Evolutionary conservation across 2,797 vertebrate species (phyloP), one percentile per base, ranked within the genome.

Genomic region (Pachyuromys duprasi): DNA sequence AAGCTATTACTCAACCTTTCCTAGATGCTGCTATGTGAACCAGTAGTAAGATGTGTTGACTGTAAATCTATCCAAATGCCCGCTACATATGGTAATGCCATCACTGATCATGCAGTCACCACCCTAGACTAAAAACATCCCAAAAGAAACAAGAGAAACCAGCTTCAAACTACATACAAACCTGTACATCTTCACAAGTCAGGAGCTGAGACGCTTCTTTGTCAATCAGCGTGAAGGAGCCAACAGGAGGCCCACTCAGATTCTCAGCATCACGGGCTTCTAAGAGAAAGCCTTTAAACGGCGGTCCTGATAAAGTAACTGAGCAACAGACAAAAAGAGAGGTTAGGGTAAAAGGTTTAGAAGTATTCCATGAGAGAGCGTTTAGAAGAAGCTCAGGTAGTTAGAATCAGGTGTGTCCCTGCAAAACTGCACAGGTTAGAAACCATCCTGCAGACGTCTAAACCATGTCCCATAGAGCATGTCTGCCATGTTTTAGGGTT

Each of bases 241-340:
- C 99, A 78, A 99, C 31, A 3, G 98, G 97, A 74, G 97, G 90
- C 5, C 96, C 95, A 5, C 89, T 94, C 83, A 98, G 80, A 65
- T 98, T 90, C 0, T 96, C 97, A 57, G 98, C 98, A 94, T 99
- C 93, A 26, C 99, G 98, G 22, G 99, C 99, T 98, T 99, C 98
- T 15, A 99, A 87, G 49, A 99, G 98, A 94, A 99, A 99, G 15
- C 99, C 99, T 97, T 95, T 97, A 97, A 99, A 99, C 24, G 97
- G 94, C 4, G 96, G 97, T 63, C 98, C 98, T 95, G 98, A 98
- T 91, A 99, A 91, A 31, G 96, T 98, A 65, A 99, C 99, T 99
- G 97, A 75, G 24, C 81, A 96, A 96, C 82, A 91, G 90, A 89
- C 57, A 20, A 80, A 88, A 86, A 57, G 70, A 81, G 69, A 86